A percentile compares a stretch with the other conserved stretches of the same genome.
Conservation (phyloP, 2,113 vertebrate species). For the Ramphastos sulfuratus region DNA sequence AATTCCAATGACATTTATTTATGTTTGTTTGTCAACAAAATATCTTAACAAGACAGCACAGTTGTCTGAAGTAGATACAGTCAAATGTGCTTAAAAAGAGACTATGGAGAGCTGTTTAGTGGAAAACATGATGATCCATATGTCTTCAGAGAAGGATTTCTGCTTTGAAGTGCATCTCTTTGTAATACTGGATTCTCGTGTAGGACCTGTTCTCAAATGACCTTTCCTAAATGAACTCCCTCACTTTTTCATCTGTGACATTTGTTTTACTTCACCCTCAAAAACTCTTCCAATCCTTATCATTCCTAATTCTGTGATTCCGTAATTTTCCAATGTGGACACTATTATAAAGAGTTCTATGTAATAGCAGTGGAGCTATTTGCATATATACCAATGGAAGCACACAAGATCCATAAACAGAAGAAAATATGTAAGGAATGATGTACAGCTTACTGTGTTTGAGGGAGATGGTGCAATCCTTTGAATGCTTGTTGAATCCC, state of each 20-base stretch:
- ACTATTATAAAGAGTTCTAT: background rate
- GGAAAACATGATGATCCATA: background rate
- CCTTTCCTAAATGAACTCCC: background rate
- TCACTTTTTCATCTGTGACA: background rate
- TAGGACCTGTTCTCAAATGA: background rate
- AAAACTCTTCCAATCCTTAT: background rate
- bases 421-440: background rate
- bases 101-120: background rate
- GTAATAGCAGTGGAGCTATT: background rate
- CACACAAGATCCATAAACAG: background rate
- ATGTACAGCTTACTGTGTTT: background rate
- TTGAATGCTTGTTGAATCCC: background rate
- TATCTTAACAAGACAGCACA: background rate
- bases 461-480: background rate
- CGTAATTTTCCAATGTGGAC: background rate
- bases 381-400: background rate
- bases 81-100: background rate
- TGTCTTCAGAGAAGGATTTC: background rate
- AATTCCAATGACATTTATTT: background rate
- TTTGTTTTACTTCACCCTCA: background rate
- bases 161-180: background rate
- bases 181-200: background rate
- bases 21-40: background rate
- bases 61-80: background rate
- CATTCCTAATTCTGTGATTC: background rate